Evolutionary conservation across 37 sponge, comb jelly and placozoan species (phyloP).

Genomic region (Aphrocallistes beatrix): DNA sequence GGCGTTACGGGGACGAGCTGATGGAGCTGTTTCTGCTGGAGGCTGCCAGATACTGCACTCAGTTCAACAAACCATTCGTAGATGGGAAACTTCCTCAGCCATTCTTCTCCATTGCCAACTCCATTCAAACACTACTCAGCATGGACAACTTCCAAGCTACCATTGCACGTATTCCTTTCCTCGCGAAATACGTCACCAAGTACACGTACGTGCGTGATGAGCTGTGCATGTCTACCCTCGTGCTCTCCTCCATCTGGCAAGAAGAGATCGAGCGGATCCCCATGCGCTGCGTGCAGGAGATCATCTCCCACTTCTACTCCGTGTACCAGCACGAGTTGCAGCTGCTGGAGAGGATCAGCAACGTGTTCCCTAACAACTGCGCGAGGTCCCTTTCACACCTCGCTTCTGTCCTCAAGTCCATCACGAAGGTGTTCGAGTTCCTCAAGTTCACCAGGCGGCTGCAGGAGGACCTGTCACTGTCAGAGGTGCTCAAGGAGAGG

Average conservation of each 20-base stretch:
- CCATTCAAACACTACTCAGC: neutral
- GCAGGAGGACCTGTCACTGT: neutral
- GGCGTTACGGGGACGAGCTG: neutral
- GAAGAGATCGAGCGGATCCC: neutral
- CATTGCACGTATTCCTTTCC: neutral
- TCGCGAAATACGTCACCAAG: constrained; percentile 19
- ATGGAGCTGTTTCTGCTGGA: neutral
- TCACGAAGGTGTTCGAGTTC: constrained; percentile 2
- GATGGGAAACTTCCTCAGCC: neutral
- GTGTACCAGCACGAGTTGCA: neutral
- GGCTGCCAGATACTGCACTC: neutral
- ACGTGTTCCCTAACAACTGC: neutral
- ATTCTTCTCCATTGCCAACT: neutral
- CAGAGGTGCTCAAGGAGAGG: neutral
- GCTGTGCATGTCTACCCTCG: neutral
- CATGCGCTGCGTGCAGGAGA: neutral
- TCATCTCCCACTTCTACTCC: neutral
- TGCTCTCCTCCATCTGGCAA: neutral
- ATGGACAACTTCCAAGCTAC: neutral
- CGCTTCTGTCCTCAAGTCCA: neutral
- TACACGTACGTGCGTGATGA: neutral
- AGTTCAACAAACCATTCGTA: neutral
- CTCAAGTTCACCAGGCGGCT: neutral
- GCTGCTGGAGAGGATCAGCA: constrained; percentile 13
- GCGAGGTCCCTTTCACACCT: neutral